These are phyloP conservation scores for Tauraco erythrolophus DNA, from an alignment of 2,113 vertebrate species.

Conservation along the genomic window DNA sequence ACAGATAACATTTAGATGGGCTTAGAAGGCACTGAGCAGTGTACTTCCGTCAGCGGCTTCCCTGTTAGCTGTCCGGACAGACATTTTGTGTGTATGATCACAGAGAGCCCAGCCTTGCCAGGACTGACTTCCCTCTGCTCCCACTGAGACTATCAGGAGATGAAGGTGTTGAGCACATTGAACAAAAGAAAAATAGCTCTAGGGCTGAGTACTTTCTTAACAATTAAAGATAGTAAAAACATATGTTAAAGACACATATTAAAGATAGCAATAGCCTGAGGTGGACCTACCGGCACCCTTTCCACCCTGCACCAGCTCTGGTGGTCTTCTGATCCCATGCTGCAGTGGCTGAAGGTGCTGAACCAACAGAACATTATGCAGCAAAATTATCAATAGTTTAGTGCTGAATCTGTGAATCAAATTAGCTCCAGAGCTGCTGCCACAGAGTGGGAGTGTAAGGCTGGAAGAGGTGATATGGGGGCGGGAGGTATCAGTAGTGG, in stretches of 20 bases:
- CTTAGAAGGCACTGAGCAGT: background rate
- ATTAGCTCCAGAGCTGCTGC: background rate
- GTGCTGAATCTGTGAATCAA: background rate
- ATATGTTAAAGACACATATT: background rate
- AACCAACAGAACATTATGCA: background rate
- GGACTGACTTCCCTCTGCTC: background rate
- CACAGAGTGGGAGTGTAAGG: background rate
- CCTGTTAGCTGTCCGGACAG: background rate
- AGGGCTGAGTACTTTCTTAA: background rate
- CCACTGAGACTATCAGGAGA: background rate
- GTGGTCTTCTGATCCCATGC: background rate
- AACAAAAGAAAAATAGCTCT: background rate
- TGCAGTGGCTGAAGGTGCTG: background rate
- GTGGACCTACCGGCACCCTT: background rate
- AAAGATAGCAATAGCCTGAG: background rate
- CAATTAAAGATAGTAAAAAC: background rate
- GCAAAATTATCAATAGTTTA: background rate
- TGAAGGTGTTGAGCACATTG: background rate
- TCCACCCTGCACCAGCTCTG: background rate
- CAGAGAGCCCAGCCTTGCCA: background rate
- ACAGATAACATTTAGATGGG: background rate
- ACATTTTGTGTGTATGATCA: background rate
- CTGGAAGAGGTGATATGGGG: background rate
- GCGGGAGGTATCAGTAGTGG: accelerated
- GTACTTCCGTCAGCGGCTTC: background rate